Evolutionary conservation across 2,888 invertebrate genomes (phyloP).

Genomic region (Torymus auratus): DNA sequence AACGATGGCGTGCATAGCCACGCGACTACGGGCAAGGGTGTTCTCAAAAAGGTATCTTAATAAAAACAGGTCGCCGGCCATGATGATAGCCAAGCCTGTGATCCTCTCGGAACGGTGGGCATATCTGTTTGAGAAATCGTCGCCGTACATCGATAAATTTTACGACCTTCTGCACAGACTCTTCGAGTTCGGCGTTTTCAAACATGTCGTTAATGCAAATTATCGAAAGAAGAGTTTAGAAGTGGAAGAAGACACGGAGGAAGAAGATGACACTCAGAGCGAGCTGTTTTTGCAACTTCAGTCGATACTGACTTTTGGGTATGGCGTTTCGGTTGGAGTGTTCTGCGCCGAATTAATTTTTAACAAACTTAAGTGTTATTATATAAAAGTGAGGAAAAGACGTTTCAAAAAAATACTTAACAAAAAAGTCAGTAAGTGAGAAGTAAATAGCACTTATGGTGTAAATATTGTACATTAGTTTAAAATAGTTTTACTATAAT

Average conservation of each 20-base stretch:
- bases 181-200: background rate
- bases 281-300: background rate
- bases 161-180: background rate
- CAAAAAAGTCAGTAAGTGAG: no score
- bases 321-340: background rate
- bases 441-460: no score
- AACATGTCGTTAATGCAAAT: background rate
- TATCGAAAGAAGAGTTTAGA: background rate
- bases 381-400: no score
- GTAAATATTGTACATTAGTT: no score
- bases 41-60: background rate
- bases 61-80: background rate
- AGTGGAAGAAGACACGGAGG: no score
- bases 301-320: background rate
- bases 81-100: constrained; percentile 8
- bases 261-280: no score
- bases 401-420: no score
- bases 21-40: background rate
- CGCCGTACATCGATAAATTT: background rate
- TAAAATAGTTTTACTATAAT: no score
- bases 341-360: background rate
- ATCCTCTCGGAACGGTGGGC: background rate
- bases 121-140: background rate
- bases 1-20: background rate
- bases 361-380: no score